Conservation (phyloP, 64 coral and sea anemone genomes). For the Porites lutea region DNA sequence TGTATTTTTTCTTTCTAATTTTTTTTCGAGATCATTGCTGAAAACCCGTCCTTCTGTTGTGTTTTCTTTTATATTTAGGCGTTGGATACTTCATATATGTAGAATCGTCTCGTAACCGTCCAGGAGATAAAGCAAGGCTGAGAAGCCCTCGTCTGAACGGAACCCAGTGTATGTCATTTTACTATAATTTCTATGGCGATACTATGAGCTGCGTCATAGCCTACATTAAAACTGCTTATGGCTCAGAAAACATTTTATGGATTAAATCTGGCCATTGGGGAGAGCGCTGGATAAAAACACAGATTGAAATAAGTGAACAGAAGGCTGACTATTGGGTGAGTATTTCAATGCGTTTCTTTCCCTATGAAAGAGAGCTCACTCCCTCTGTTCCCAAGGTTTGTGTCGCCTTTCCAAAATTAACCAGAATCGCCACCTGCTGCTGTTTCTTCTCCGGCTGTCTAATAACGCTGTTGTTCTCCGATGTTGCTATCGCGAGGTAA, state of each 20-base stretch:
- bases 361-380: neutral
- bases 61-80: neutral
- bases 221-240: constrained; percentile 4
- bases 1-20: too few relatives aligned
- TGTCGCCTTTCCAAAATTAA: too few relatives aligned
- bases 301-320: constrained; percentile 30
- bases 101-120: neutral
- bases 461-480: too few relatives aligned
- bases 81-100: constrained; percentile 57
- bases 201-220: constrained; percentile 62
- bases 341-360: neutral
- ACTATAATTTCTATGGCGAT: constrained; percentile 51
- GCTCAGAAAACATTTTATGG: constrained; percentile 27
- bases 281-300: constrained; percentile 49
- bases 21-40: too few relatives aligned
- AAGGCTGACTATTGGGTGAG: constrained; percentile 2
- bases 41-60: neutral
- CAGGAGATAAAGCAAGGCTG: constrained; percentile 51
- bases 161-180: constrained; percentile 70
- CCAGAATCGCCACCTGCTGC: too few relatives aligned
- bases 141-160: constrained; percentile 35
- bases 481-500: too few relatives aligned
- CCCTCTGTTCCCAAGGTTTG: too few relatives aligned
- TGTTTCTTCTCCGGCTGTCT: too few relatives aligned
- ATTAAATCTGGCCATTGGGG: constrained; percentile 63